A percentile compares a stretch with the other conserved stretches of the same genome.
Conservation (phyloP, 2,113 vertebrate species). For the Microtus oregoni region DNA sequence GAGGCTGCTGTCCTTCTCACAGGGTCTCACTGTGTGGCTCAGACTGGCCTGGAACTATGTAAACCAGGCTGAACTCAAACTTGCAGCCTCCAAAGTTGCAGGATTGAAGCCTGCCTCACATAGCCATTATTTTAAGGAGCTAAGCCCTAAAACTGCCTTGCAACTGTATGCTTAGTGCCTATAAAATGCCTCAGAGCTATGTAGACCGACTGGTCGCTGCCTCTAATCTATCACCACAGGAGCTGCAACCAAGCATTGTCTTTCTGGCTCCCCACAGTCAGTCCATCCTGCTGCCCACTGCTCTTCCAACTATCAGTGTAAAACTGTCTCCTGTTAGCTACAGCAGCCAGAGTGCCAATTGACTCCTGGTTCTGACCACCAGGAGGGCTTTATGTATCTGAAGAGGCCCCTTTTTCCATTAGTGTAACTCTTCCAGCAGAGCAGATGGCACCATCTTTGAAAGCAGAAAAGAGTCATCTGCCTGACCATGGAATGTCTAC, state of each 20-base stretch:
- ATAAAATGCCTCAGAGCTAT: conserved; percentile 19
- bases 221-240: background rate
- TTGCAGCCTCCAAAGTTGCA: background rate
- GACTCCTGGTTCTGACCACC: conserved; percentile 67
- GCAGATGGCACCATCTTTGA: conserved; percentile 33
- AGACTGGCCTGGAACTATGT: background rate
- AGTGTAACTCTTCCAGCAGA: conserved; percentile 50
- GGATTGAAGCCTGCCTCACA: background rate
- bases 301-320: conserved; percentile 36
- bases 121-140: conserved; percentile 22
- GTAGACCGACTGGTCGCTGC: background rate
- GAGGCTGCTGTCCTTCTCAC: conserved; percentile 36
- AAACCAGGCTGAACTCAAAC: background rate
- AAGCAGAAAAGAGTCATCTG: conserved; percentile 15
- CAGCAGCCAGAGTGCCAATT: conserved; percentile 61
- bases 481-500: conserved; percentile 24
- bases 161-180: conserved; percentile 12
- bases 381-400: conserved; percentile 53
- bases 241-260: background rate
- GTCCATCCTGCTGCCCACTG: background rate
- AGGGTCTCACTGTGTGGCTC: background rate
- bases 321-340: conserved; percentile 61
- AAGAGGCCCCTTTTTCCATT: conserved; percentile 72
- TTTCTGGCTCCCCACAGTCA: background rate
- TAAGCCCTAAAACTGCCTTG: conserved; percentile 52